phyloP scores from a whole-genome alignment of 1,140 invertebrate genomes.

The Lasioglossum albipes region DNA sequence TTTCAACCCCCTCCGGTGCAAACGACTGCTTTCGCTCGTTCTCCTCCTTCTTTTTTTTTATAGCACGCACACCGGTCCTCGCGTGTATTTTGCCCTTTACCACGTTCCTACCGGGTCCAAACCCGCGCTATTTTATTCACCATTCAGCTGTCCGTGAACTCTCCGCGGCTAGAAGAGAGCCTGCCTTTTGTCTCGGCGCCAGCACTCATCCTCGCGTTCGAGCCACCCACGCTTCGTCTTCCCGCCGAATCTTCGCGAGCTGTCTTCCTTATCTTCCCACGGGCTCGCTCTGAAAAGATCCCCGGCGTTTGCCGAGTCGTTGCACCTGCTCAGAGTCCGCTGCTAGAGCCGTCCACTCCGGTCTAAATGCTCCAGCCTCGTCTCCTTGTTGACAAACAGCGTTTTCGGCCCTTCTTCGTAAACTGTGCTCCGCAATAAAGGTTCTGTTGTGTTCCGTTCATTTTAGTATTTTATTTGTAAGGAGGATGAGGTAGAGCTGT shows the following conservation, averaged over 20 bases:
- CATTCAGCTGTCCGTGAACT: constrained; percentile 37
- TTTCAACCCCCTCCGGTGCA: constrained; percentile 16
- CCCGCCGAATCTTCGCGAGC: background rate
- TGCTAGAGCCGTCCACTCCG: too few species aligned
- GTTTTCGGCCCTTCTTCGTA: too few species aligned
- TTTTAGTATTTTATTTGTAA: too few species aligned
- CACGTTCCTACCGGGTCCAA: background rate
- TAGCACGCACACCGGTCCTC: background rate
- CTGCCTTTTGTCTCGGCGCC: constrained; percentile 23
- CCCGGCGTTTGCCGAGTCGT: too few species aligned
- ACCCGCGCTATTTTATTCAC: constrained; percentile 35
- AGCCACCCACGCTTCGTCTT: background rate
- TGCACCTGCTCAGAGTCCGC: too few species aligned
- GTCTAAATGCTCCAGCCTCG: too few species aligned
- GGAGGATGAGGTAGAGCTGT: too few species aligned
- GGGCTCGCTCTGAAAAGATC: too few species aligned
- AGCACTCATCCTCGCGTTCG: background rate
- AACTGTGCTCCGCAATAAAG: too few species aligned
- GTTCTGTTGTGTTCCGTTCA: too few species aligned
- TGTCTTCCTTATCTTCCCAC: background rate
- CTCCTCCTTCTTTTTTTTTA: background rate
- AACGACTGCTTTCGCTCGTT: background rate
- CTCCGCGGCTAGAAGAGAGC: background rate
- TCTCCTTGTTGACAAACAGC: too few species aligned
- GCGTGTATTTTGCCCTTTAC: constrained; percentile 7